A percentile compares a stretch with the other conserved stretches of the same genome.
phyloP scores from a whole-genome alignment of 2,113 vertebrate species.

The Percina caprodes region DNA sequence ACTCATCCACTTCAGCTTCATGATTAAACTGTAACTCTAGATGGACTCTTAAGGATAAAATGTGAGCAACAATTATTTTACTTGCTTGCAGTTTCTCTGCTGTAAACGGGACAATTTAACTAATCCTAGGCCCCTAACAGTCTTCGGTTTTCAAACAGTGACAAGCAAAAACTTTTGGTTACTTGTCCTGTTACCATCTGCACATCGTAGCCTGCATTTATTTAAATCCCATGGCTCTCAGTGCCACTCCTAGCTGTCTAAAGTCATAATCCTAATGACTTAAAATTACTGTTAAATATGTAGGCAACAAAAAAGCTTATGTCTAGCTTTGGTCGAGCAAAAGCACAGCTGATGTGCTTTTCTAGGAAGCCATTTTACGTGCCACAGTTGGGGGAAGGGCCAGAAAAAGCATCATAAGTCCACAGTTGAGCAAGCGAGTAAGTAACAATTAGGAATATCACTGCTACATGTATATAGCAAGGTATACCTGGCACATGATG shows the following conservation, averaged over 20 bases:
- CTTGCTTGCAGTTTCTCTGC: not conserved
- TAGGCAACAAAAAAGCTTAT: constrained; percentile 23
- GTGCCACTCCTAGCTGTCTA: not conserved
- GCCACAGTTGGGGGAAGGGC: constrained; percentile 73
- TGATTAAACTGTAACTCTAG: not conserved
- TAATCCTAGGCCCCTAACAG: not conserved
- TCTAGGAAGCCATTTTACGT: constrained; percentile 81
- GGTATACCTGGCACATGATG: not conserved
- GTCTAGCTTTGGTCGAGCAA: constrained; percentile 28
- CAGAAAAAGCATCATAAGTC: constrained; percentile 62
- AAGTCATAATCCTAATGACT: not conserved
- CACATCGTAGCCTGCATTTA: not conserved
- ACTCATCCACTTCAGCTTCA: not conserved
- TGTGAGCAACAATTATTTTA: not conserved
- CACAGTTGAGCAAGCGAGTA: constrained; percentile 20
- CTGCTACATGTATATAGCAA: constrained; percentile 2
- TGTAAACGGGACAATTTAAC: not conserved
- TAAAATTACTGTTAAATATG: not conserved
- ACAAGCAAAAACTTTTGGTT: constrained; percentile 59
- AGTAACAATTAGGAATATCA: constrained; percentile 40
- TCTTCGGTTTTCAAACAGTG: not conserved
- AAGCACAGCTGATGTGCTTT: constrained; percentile 70
- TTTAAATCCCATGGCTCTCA: not conserved
- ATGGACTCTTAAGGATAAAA: not conserved
- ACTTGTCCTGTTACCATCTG: constrained; percentile 19